Evolutionary conservation across 1,140 invertebrate species (phyloP).

Genomic region (Pachypsylla venusta): DNA sequence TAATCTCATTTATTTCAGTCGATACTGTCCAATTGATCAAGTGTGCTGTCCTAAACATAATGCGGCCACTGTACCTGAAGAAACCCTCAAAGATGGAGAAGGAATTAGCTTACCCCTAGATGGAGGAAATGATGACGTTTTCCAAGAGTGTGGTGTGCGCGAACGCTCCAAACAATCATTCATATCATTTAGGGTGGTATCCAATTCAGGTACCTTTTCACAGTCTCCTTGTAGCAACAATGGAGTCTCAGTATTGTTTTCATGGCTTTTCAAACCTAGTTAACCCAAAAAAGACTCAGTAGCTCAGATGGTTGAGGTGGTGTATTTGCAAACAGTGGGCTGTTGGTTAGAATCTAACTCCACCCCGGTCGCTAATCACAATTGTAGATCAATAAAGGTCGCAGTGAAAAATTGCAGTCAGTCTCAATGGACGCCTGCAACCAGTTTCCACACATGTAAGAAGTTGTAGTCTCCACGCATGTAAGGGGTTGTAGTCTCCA

Average conservation of each 20-base stretch:
- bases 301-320: neutral
- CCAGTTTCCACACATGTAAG: too few relatives aligned
- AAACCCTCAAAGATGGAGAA: too few relatives aligned
- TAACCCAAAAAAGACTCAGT: neutral
- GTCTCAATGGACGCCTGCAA: too few relatives aligned
- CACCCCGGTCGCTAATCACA: too few relatives aligned
- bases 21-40: neutral
- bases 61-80: too few relatives aligned
- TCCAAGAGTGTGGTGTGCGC: conserved; percentile 2
- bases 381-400: neutral
- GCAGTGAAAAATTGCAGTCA: neutral
- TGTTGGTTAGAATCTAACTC: too few relatives aligned
- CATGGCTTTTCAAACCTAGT: neutral
- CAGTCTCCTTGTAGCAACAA: neutral
- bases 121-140: neutral
- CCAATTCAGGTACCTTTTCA: neutral
- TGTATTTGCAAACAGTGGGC: too few relatives aligned
- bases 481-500: too few relatives aligned
- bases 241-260: neutral
- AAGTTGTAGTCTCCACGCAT: too few relatives aligned
- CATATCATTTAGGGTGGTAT: neutral
- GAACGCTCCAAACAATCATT: neutral
- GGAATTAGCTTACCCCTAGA: neutral
- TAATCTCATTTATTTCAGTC: neutral
- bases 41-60: neutral